Conservation (phyloP, 2,113 vertebrate genomes). For the Lontra canadensis region DNA sequence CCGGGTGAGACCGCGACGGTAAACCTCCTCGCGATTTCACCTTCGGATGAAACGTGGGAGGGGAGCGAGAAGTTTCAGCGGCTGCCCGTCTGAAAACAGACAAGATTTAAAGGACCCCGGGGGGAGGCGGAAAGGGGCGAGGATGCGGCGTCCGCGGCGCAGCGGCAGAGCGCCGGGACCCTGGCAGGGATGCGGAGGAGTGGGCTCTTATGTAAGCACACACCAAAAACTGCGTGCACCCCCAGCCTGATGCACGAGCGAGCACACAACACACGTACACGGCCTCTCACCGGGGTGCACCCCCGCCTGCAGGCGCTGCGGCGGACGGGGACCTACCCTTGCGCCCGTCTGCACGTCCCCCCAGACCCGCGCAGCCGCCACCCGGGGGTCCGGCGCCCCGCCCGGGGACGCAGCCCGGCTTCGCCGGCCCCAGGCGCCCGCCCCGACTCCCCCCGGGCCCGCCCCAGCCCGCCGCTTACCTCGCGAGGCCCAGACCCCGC, state of each 20-base stretch:
- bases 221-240: background rate
- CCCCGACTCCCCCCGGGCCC: background rate
- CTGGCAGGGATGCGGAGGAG: constrained; percentile 53
- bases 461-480: constrained; percentile 69
- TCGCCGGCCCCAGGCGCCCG: background rate
- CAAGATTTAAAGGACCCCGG: background rate
- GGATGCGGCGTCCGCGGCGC: background rate
- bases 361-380: background rate
- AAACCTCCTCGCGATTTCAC: background rate
- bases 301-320: background rate
- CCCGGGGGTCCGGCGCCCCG: background rate
- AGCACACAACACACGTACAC: background rate
- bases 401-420: background rate
- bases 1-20: background rate
- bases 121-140: background rate
- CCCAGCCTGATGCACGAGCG: background rate
- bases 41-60: background rate
- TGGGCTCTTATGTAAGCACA: constrained; percentile 71
- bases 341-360: background rate
- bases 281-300: background rate
- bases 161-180: background rate
- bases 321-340: background rate
- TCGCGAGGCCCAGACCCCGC: constrained; percentile 78
- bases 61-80: constrained; percentile 54
- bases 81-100: background rate